Base-by-base conservation (phyloP, 2,113 vertebrate species). In the Prionailurus viverrinus region DNA sequence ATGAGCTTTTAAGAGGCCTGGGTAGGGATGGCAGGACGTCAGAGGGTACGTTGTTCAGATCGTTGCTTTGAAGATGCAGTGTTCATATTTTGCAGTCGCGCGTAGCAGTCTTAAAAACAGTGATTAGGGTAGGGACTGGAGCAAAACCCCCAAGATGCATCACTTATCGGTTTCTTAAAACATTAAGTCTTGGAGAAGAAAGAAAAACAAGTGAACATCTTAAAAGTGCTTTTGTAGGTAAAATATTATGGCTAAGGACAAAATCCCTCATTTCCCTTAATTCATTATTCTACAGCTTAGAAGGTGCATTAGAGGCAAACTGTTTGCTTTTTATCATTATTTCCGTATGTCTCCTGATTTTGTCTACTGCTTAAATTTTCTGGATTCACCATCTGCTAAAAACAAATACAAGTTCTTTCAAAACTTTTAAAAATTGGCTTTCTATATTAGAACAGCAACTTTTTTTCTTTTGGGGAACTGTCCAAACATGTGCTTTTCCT, bases 131-230 rank as follows among this genome's bases (percentile, higher is more conserved):
- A 18, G n/a, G 4, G 27, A 84, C 25, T 63, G n/a, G 65, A 61
- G 69, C 39, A 89, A 55, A 65, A 91, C 39, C 88, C 2, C 84
- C 8, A 61, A 68, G 15, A 80, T 82, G 27, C 15, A 58, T 80
- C 21, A 27, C n/a, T 84, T 76, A 36, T 31, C 58, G 33, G 45
- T 63, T 97, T 91, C 81, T 89, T 91, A n/a, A 69, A 94, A 95
- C n/a, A 58, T 36, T 84, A 92, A 83, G 9, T 71, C 27, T 41
- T 78, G 18, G 82, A n/a, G 80, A 81, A 27, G 66, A 92, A 18
- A 93, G 86, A 71, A 66, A 73, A 63, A 45, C 53, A 76, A 66
- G 65, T 48, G 41, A 74, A 87, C 51, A 41, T 83, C 48, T 63
- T 78, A 33, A 69, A 15, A 84, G 19, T 58, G 21, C 12, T 89